Percentiles rank a stretch among this genome's conserved stretches.
phyloP scores from a whole-genome alignment of 2,113 vertebrate species.

The Aldabrachelys gigantea region DNA sequence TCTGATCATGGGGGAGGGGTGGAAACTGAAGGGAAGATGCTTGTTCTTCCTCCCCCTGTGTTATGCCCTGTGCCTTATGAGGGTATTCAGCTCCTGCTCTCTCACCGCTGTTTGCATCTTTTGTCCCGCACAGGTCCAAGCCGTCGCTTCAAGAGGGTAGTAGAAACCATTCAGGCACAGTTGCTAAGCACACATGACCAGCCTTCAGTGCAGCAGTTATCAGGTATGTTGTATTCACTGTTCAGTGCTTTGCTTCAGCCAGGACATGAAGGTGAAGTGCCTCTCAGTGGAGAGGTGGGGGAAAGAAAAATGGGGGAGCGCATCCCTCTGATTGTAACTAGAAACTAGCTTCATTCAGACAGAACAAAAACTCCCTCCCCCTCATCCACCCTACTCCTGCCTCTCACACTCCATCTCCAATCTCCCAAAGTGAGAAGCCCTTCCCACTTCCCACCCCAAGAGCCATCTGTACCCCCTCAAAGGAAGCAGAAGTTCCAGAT shows the following conservation, averaged over 20 bases:
- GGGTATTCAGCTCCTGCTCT: not conserved
- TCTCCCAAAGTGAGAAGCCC: conserved; percentile 52
- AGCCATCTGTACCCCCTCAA: conserved; percentile 74
- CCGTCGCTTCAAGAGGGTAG: conserved; percentile 98
- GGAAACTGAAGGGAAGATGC: not conserved
- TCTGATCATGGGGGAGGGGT: not conserved
- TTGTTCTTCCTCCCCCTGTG: not conserved
- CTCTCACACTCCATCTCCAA: conserved; percentile 54
- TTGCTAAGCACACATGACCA: conserved; percentile 98
- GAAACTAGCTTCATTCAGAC: conserved; percentile 34
- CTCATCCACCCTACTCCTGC: conserved; percentile 43
- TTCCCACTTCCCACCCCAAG: conserved; percentile 51
- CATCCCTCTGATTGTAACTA: conserved; percentile 43
- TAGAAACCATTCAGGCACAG: conserved; percentile 99
- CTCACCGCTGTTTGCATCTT: conserved; percentile 26
- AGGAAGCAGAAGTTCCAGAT: conserved; percentile 44
- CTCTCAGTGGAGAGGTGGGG: conserved; percentile 29
- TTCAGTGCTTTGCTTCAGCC: conserved; percentile 65
- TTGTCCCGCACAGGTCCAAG: conserved; percentile 87
- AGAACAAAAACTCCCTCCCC: conserved; percentile 36
- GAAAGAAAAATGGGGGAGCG: conserved; percentile 14
- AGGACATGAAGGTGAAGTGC: conserved; percentile 59
- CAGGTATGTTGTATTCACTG: conserved; percentile 88
- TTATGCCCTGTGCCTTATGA: not conserved
- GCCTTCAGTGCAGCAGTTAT: conserved; percentile 94